Evolutionary conservation across 2,113 vertebrate genomes (phyloP).

Genomic region (Corythornis madagascariensis): DNA sequence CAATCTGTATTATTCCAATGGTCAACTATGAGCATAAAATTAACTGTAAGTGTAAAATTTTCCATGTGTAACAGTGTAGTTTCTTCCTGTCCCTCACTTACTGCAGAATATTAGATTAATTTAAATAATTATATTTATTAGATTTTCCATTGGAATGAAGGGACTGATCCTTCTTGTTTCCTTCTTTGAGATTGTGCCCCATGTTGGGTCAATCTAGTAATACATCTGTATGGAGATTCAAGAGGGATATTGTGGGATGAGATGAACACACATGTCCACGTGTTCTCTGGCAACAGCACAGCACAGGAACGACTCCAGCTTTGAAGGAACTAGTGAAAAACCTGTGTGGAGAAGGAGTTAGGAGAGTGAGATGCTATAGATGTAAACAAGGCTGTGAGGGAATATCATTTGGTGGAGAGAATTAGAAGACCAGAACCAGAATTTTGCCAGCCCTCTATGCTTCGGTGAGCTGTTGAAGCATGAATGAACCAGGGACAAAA

Average conservation of each 20-base stretch:
- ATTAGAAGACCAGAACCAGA: not conserved
- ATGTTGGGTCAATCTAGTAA: not conserved
- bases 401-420: not conserved
- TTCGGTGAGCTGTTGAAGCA: not conserved
- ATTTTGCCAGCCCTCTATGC: not conserved
- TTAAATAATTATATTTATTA: not conserved
- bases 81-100: not conserved
- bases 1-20: not conserved
- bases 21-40: not conserved
- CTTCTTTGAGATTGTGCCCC: not conserved
- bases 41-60: not conserved
- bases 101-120: not conserved
- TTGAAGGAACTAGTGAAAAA: not conserved
- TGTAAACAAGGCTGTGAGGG: not conserved
- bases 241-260: not conserved
- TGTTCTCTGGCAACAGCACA: not conserved
- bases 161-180: not conserved
- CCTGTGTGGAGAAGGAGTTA: not conserved
- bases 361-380: not conserved
- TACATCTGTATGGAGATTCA: not conserved
- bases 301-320: not conserved
- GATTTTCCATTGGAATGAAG: not conserved
- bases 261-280: not conserved
- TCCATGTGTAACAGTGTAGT: not conserved
- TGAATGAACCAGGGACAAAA: not conserved